Conservation (phyloP, 2,888 invertebrate species). For the Invenusta paracnida region DNA sequence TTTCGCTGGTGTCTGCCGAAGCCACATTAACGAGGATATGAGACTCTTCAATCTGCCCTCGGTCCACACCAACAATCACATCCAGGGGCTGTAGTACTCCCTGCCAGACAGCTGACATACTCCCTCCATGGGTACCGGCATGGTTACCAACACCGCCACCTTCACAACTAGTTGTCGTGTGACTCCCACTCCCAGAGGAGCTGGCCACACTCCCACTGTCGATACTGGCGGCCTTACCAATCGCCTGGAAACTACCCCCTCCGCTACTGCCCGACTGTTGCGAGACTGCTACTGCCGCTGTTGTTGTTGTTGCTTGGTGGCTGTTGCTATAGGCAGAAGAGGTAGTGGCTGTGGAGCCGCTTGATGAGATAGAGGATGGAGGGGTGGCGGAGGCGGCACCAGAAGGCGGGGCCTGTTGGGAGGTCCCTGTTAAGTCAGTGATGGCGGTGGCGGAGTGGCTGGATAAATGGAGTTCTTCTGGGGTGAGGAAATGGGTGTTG, state of each 20-base stretch:
- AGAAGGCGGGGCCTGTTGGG: too few species aligned
- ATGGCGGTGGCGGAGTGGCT: not conserved
- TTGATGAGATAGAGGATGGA: not conserved
- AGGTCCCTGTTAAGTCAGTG: too few species aligned
- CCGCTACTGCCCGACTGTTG: too few species aligned
- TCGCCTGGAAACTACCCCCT: too few species aligned
- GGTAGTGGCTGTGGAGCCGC: not conserved
- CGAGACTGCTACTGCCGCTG: too few species aligned
- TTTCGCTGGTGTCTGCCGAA: too few species aligned
- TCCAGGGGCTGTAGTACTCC: not conserved
- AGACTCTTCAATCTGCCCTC: too few species aligned
- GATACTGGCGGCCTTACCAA: not conserved
- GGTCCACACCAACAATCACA: not conserved
- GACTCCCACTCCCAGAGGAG: not conserved
- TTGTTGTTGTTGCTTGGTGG: not conserved
- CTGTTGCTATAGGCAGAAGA: not conserved
- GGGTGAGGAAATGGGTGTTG: not conserved
- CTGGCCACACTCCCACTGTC: not conserved
- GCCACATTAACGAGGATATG: too few species aligned
- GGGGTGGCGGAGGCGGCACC: not conserved
- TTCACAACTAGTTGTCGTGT: too few species aligned
- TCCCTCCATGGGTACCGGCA: not conserved
- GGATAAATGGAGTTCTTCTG: not conserved
- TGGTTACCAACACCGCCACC: too few species aligned
- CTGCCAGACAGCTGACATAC: not conserved